Evolutionary conservation across 37 sponge, comb jelly and placozoan species (phyloP), one percentile per base, ranked within the genome.

Genomic region (Corticium candelabrum): DNA sequence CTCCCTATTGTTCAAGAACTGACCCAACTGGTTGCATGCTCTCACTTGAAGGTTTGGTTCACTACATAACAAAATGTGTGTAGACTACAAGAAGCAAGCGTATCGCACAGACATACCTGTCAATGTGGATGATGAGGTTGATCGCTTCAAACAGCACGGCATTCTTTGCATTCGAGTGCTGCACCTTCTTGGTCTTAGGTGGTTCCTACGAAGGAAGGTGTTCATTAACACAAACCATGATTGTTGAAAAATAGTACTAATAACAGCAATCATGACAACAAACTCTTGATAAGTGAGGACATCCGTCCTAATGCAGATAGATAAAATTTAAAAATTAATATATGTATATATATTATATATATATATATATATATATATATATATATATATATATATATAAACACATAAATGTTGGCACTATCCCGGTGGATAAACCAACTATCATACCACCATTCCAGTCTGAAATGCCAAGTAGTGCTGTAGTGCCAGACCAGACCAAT

Each of bases 141-240:
- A 96, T 92, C 40, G 89, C 93, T 57, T 96, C 97, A 82, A 96
- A 96, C 34, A 96, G 85, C 31, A 96, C 90, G 31, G 93, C 85
- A 70, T 96, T 87, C 81, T 96, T 96, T 37, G 93, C 89, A 57
- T 96, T 96, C 38, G 90, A 82, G 81, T 96, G 90, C 74, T 96
- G 93, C 37, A 92, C 81, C 82, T 96, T 96, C 85, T 96, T 96
- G 35, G 86, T 85, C 81, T 96, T 92, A 41, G 75, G 82, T 1
- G 93, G 93, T 41, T 96, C 97, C 82, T 92, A 1, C 27, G 71
- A 79, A 7, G 35, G 1, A 76, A 80, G 34, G 3, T 3, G 79
- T 71, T 11, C 38, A 27, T 7, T 35, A 3, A 3, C 41, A 5
- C 15, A 82, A 43, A 31, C 2, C 3, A 83, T 15, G 27, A 57